phyloP scores from a whole-genome alignment of 64 coral and sea anemone genomes.

The Montipora capricornis region DNA sequence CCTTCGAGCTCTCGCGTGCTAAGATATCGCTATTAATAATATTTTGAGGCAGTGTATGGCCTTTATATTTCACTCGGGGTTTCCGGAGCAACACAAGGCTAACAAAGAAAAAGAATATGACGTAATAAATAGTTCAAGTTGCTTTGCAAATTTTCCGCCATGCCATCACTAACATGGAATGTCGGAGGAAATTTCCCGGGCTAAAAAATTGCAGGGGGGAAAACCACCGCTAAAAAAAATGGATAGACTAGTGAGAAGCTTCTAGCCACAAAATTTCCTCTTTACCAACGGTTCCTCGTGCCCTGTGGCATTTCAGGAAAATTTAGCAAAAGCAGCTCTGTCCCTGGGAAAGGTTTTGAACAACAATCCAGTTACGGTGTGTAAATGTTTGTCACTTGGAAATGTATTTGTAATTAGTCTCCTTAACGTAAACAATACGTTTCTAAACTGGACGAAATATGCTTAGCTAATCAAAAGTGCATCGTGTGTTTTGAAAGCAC shows the following conservation, averaged over 20 bases:
- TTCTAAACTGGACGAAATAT: neutral
- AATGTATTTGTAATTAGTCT: neutral
- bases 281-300: neutral
- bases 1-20: constrained; percentile 7
- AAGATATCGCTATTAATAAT: constrained; percentile 36
- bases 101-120: neutral
- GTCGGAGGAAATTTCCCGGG: neutral
- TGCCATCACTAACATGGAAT: neutral
- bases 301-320: too few relatives aligned
- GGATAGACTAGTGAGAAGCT: neutral
- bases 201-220: neutral
- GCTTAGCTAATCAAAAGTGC: constrained; percentile 13
- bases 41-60: neutral
- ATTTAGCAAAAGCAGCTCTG: too few relatives aligned
- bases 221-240: neutral
- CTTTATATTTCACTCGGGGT: constrained; percentile 29
- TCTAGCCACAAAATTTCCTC: neutral
- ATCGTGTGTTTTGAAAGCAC: neutral
- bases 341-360: neutral
- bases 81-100: constrained; percentile 35
- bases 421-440: neutral
- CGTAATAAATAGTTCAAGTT: constrained; percentile 5
- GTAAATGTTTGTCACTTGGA: neutral
- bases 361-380: neutral
- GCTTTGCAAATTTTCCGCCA: constrained; percentile 14